Percentiles rank a stretch among this genome's conserved stretches.
Conservation (phyloP, 2,888 invertebrate genomes). For the Caenorhabditis uteleia region DNA sequence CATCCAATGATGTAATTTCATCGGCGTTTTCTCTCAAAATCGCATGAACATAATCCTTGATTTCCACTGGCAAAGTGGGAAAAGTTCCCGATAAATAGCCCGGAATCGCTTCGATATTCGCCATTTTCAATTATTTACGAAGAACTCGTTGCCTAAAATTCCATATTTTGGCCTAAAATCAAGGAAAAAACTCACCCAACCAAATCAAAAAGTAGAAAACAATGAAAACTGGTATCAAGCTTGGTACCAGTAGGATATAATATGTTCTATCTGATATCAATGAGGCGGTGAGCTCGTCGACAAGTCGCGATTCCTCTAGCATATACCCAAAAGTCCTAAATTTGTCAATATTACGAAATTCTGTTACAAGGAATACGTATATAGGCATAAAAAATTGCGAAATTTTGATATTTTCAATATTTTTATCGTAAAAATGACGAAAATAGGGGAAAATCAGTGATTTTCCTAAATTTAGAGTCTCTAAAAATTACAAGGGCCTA, state of each 20-base stretch:
- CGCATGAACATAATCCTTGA: constrained; percentile 58
- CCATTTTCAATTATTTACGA: constrained; percentile 57
- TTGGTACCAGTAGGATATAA: constrained; percentile 48
- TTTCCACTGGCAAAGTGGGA: constrained; percentile 58
- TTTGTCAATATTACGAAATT: not conserved
- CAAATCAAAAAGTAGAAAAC: constrained; percentile 51
- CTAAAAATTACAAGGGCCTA: no score
- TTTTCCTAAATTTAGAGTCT: no score
- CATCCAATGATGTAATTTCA: constrained; percentile 60
- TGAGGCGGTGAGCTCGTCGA: constrained; percentile 46
- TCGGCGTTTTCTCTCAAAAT: constrained; percentile 62
- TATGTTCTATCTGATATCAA: constrained; percentile 43
- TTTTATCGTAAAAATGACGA: no score
- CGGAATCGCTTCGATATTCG: constrained; percentile 51
- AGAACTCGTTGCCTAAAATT: constrained; percentile 51
- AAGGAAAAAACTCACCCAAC: constrained; percentile 44
- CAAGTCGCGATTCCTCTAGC: constrained; percentile 35
- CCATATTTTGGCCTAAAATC: not conserved
- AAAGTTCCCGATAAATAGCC: constrained; percentile 54
- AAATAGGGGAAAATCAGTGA: no score
- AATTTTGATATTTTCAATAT: no score
- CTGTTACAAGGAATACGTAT: no score
- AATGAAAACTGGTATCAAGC: constrained; percentile 50
- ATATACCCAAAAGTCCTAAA: constrained; percentile 15
- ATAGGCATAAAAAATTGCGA: no score